These are phyloP conservation scores for Platalea minor DNA, from an alignment of 2,797 vertebrate genomes.

Conservation along the genomic window DNA sequence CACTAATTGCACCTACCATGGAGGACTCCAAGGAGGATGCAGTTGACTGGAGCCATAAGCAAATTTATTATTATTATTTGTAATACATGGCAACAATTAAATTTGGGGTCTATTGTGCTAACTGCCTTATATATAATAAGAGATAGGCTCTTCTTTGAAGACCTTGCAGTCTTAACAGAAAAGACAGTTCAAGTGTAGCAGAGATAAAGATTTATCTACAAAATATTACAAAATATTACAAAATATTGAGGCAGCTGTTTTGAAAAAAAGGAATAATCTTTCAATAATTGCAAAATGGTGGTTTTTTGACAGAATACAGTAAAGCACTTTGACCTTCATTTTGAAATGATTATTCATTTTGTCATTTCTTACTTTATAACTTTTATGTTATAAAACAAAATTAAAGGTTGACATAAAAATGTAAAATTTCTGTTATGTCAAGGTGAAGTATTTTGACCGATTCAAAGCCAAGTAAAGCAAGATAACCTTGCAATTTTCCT, in stretches of 20 bases:
- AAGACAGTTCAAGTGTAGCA: background rate
- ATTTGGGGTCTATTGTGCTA: background rate
- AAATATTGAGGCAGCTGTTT: background rate
- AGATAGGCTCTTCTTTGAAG: background rate
- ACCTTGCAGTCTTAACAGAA: background rate
- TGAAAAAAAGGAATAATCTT: background rate
- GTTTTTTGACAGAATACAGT: background rate
- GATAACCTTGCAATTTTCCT: background rate
- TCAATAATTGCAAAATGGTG: background rate
- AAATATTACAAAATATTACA: background rate
- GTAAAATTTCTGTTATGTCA: background rate
- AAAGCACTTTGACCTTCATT: background rate
- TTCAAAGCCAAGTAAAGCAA: background rate
- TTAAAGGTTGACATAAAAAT: background rate
- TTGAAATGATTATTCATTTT: background rate
- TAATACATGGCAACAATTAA: background rate
- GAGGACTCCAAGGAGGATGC: background rate
- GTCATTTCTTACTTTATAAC: background rate
- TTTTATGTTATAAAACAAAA: background rate
- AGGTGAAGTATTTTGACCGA: background rate
- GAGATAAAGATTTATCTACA: background rate
- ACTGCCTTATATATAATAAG: background rate
- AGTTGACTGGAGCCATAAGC: background rate
- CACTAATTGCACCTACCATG: background rate
- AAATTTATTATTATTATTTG: constrained; percentile 6